Conservation (phyloP, 2,888 invertebrate genomes). For the Xylota segnis region DNA sequence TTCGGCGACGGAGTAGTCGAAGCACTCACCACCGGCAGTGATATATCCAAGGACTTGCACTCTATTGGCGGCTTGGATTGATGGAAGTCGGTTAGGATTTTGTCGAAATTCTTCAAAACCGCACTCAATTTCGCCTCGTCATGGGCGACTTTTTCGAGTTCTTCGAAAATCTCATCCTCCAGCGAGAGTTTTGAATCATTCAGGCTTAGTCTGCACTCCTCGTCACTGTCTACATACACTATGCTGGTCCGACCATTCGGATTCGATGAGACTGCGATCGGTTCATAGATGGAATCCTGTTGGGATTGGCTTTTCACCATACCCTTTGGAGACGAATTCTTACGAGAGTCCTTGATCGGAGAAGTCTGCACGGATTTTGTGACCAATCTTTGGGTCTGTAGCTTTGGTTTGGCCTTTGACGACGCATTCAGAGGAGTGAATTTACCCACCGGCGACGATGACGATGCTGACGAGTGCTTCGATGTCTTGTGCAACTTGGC, state of each 20-base stretch:
- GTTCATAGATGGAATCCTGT: constrained; percentile 65
- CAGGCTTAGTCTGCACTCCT: constrained; percentile 81
- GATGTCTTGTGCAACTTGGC: constrained; percentile 81
- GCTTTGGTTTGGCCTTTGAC: constrained; percentile 45
- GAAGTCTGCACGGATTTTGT: constrained; percentile 70
- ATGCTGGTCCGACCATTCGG: constrained; percentile 69
- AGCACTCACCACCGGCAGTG: constrained; percentile 76
- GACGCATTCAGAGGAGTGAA: constrained; percentile 55
- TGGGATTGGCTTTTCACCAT: constrained; percentile 59
- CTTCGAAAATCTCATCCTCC: constrained; percentile 84
- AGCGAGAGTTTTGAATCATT: constrained; percentile 82
- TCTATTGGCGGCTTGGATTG: constrained; percentile 39
- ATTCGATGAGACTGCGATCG: constrained; percentile 72
- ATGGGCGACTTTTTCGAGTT: constrained; percentile 84
- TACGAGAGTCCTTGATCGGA: constrained; percentile 54
- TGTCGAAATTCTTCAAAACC: constrained; percentile 86
- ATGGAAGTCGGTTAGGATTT: constrained; percentile 85
- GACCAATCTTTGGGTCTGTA: constrained; percentile 53
- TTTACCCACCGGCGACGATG: constrained; percentile 58
- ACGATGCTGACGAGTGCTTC: constrained; percentile 79
- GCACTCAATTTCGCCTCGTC: constrained; percentile 85
- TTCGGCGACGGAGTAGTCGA: constrained; percentile 64
- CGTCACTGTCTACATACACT: constrained; percentile 82
- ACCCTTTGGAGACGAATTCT: constrained; percentile 49
- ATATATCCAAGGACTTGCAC: constrained; percentile 57